Percentiles rank a stretch among this genome's conserved stretches.
These are phyloP conservation scores for Neosalanx taihuensis DNA, from an alignment of 2,797 vertebrate genomes.

Conservation along the genomic window DNA sequence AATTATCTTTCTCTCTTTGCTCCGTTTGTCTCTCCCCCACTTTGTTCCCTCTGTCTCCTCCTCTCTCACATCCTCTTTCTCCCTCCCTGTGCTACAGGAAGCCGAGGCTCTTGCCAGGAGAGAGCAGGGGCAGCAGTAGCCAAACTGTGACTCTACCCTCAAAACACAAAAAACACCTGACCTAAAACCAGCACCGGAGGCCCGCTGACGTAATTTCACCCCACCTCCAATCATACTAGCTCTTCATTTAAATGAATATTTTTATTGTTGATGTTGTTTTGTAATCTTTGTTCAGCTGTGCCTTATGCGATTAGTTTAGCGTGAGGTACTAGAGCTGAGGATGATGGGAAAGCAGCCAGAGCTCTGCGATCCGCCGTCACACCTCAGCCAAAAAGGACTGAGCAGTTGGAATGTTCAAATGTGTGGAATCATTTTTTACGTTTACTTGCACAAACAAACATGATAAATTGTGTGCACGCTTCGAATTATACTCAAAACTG, in stretches of 20 bases:
- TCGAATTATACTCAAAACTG: neutral
- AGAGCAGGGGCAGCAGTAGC: slow-evolving; percentile 67
- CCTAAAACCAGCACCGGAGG: neutral
- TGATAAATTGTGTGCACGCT: neutral
- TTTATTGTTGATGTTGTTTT: slow-evolving; percentile 26
- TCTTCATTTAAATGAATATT: slow-evolving; percentile 29
- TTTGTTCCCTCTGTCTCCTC: slow-evolving; percentile 7
- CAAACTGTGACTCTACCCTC: neutral
- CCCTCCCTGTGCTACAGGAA: slow-evolving; percentile 76
- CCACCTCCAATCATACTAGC: slow-evolving; percentile 34
- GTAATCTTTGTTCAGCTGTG: slow-evolving; percentile 57
- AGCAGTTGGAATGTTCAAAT: slow-evolving; percentile 24
- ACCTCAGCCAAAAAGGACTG: slow-evolving; percentile 47
- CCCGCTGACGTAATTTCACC: slow-evolving; percentile 24
- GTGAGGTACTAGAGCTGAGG: slow-evolving; percentile 43
- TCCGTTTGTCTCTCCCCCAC: neutral
- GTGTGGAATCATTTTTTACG: neutral
- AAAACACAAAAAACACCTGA: neutral
- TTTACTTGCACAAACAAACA: neutral
- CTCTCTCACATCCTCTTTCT: slow-evolving; percentile 28
- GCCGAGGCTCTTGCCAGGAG: slow-evolving; percentile 88
- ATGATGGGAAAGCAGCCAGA: slow-evolving; percentile 35
- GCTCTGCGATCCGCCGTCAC: slow-evolving; percentile 40
- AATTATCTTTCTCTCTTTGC: neutral
- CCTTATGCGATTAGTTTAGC: slow-evolving; percentile 58